Percentiles rank a stretch among this genome's conserved stretches.
These are phyloP conservation scores for Stomorhina lunata DNA, from an alignment of 2,888 invertebrate species.

Conservation along the genomic window DNA sequence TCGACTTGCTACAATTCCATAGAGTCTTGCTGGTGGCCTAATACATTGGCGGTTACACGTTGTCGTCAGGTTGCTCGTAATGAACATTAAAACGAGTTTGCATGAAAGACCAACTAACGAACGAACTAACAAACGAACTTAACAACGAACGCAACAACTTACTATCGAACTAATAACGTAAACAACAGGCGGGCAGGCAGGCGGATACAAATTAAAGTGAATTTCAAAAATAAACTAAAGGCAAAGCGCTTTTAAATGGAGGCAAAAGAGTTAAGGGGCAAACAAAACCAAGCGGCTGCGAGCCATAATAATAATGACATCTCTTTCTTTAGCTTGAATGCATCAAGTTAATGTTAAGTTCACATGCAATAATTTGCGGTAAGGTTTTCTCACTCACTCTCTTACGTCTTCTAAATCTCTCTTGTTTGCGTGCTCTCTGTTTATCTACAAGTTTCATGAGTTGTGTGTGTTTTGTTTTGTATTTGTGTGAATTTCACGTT, in stretches of 20 bases:
- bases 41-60: slow-evolving; percentile 79
- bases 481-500: slow-evolving; percentile 41
- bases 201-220: not conserved
- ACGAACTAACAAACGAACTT: slow-evolving; percentile 14
- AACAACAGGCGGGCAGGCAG: slow-evolving; percentile 2
- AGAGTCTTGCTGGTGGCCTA: slow-evolving; percentile 73
- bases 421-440: slow-evolving; percentile 30
- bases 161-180: slow-evolving; percentile 16
- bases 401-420: not conserved
- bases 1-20: slow-evolving; percentile 68
- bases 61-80: slow-evolving; percentile 71
- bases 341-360: too few relatives aligned
- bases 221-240: not conserved
- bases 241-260: not conserved
- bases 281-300: not conserved
- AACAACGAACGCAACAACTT: not conserved
- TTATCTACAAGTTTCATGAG: not conserved
- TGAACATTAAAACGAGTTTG: slow-evolving; percentile 52
- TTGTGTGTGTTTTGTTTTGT: slow-evolving; percentile 38
- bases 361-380: not conserved
- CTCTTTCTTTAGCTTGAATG: slow-evolving; percentile 23
- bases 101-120: slow-evolving; percentile 39
- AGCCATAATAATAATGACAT: slow-evolving; percentile 24
- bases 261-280: not conserved
- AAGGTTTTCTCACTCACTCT: slow-evolving; percentile 1